These are phyloP conservation scores for Entomyzon cyanotis DNA, from an alignment of 2,113 vertebrate genomes.

Conservation along the genomic window DNA sequence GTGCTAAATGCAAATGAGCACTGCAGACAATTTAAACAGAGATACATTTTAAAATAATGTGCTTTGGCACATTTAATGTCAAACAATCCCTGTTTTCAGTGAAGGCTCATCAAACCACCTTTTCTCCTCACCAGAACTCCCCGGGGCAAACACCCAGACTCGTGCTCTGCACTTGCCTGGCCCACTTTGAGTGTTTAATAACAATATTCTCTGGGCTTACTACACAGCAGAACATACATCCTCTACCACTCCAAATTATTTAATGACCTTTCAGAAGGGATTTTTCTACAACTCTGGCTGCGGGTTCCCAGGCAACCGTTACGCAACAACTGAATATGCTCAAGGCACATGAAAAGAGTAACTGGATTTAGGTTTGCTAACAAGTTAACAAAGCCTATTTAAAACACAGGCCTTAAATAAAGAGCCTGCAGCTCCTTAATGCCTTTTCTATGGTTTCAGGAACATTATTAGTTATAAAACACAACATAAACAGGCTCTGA, in stretches of 20 bases:
- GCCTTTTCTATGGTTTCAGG: neutral
- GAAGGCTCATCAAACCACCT: neutral
- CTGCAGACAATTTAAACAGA: neutral
- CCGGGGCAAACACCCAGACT: neutral
- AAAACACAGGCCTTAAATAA: neutral
- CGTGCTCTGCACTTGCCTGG: neutral
- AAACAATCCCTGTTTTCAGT: neutral
- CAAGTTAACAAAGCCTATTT: slow-evolving; percentile 17
- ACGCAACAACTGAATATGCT: slow-evolving; percentile 13
- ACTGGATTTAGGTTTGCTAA: slow-evolving; percentile 30
- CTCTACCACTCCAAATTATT: slow-evolving; percentile 31
- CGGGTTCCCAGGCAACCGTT: slow-evolving; percentile 36
- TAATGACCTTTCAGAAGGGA: slow-evolving; percentile 49
- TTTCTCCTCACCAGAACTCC: neutral
- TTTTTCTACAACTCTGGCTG: slow-evolving; percentile 51
- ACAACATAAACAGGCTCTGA: neutral
- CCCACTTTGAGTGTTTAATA: neutral
- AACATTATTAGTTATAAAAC: neutral
- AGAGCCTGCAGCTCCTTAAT: neutral
- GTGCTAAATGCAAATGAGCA: neutral
- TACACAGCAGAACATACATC: neutral
- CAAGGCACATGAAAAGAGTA: slow-evolving; percentile 16
- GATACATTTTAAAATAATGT: neutral
- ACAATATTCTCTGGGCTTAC: neutral
- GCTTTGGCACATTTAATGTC: neutral